Conservation (phyloP, 2,113 vertebrate genomes). For the Pomatorhinus ruficollis region DNA sequence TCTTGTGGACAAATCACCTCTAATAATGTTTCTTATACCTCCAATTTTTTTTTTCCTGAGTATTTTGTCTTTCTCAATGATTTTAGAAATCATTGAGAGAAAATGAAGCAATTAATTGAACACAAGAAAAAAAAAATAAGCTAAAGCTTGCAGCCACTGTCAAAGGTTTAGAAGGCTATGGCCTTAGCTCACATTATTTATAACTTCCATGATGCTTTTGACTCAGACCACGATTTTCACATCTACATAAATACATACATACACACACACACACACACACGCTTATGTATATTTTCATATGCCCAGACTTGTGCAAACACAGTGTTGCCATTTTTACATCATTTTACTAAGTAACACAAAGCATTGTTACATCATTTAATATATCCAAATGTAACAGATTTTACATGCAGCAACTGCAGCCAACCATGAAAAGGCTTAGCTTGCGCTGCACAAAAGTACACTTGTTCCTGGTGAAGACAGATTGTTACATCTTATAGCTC, state of each 20-base stretch:
- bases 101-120: neutral
- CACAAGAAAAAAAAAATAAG: neutral
- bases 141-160: neutral
- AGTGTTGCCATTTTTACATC: neutral
- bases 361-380: neutral
- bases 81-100: neutral
- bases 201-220: neutral
- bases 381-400: neutral
- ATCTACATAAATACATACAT: neutral
- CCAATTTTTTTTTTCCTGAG: rapidly evolving
- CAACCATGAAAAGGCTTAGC: neutral
- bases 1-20: neutral
- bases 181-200: neutral
- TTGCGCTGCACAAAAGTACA: neutral
- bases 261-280: neutral
- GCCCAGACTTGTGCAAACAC: neutral
- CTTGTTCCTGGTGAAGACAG: neutral
- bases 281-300: neutral
- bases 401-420: neutral
- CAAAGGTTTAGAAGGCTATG: neutral
- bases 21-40: neutral
- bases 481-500: neutral
- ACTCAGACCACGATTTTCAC: neutral
- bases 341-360: neutral
- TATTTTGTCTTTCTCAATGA: neutral